Evolutionary conservation across 1,140 invertebrate species (phyloP).

Genomic region (Eulimnadia texana): DNA sequence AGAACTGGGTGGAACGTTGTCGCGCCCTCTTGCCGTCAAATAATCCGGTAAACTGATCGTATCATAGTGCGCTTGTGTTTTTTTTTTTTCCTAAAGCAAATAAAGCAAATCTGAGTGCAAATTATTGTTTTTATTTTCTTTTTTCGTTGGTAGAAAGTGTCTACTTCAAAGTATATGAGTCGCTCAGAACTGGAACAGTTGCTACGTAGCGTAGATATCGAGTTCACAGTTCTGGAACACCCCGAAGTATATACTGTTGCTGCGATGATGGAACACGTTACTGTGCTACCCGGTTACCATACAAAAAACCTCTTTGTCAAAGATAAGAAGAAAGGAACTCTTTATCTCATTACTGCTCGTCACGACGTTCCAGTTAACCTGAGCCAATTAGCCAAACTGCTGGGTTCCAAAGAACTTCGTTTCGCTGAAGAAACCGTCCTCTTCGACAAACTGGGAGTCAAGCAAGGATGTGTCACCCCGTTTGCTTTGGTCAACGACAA

Average conservation of each 20-base stretch:
- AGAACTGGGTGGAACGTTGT: constrained; percentile 2
- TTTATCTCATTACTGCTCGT: constrained; percentile 29
- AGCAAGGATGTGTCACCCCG: constrained; percentile 28
- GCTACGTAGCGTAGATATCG: constrained; percentile 19
- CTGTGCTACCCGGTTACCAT: constrained; percentile 24
- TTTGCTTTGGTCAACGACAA: constrained; percentile 31
- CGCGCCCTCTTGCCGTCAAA: neutral
- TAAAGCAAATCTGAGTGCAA: neutral
- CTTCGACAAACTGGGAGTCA: constrained; percentile 27
- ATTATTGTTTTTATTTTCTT: neutral
- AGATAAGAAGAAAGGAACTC: constrained; percentile 30
- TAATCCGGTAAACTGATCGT: constrained; percentile 5
- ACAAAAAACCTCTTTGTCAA: constrained; percentile 32
- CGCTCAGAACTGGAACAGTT: constrained; percentile 6
- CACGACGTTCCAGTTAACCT: constrained; percentile 29
- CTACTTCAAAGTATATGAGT: neutral
- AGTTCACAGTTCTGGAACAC: constrained; percentile 23
- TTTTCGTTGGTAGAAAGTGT: neutral
- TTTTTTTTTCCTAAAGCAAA: neutral
- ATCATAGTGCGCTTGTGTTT: neutral
- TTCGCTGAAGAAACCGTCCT: constrained; percentile 28
- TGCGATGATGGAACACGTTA: constrained; percentile 26
- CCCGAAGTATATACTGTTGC: constrained; percentile 32
- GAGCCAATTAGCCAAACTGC: constrained; percentile 26
- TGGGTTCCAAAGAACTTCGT: constrained; percentile 26